phyloP scores from a whole-genome alignment of 2,113 vertebrate genomes.

The Ailurus styani region DNA sequence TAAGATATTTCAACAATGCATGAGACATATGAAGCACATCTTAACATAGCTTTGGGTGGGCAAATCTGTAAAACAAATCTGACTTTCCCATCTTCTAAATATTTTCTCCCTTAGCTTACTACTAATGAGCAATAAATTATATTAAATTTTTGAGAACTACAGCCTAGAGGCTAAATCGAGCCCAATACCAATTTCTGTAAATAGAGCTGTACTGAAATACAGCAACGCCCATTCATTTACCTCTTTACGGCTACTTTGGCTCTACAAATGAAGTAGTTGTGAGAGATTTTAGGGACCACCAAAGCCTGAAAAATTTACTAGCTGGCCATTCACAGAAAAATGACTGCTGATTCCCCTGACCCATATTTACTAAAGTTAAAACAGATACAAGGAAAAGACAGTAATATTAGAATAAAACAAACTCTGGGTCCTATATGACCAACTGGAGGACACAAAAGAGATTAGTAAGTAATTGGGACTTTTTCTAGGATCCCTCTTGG shows the following conservation, averaged over 20 bases:
- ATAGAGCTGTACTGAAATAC: background rate
- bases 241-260: background rate
- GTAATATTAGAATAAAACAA: constrained; percentile 21
- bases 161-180: background rate
- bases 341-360: background rate
- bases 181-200: background rate
- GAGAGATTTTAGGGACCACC: background rate
- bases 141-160: background rate
- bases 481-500: background rate
- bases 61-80: background rate
- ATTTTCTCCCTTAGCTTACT: background rate
- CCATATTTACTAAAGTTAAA: constrained; percentile 23
- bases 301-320: background rate
- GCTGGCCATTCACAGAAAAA: background rate
- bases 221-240: background rate
- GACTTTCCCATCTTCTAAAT: background rate
- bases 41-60: background rate
- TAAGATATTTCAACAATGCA: background rate
- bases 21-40: background rate
- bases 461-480: background rate
- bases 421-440: background rate
- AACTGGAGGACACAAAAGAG: background rate
- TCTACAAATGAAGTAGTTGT: background rate
- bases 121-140: background rate
- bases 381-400: background rate